Conservation (phyloP, 2,113 vertebrate genomes). For the Oenanthe melanoleuca region DNA sequence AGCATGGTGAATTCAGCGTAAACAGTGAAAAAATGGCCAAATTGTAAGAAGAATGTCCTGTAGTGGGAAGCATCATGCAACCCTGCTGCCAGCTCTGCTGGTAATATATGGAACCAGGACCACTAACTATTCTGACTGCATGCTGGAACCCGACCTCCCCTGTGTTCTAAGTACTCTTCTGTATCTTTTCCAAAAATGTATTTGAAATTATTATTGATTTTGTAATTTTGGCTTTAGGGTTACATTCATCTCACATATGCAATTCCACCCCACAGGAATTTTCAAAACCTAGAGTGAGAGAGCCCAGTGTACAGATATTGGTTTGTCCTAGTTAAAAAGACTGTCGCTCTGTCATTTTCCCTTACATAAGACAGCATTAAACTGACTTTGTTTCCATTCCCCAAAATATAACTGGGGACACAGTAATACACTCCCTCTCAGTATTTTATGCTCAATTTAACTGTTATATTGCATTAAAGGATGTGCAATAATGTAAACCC, state of each 20-base stretch:
- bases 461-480: slow-evolving; percentile 42
- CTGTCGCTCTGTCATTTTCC: background rate
- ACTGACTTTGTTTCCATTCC: slow-evolving; percentile 15
- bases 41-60: background rate
- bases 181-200: slow-evolving; percentile 19
- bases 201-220: slow-evolving; percentile 65
- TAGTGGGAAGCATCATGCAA: background rate
- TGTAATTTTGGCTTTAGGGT: slow-evolving; percentile 34
- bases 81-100: slow-evolving; percentile 45
- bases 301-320: background rate
- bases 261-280: background rate
- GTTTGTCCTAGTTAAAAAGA: background rate
- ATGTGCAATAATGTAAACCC: slow-evolving; percentile 46
- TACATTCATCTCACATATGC: slow-evolving; percentile 3
- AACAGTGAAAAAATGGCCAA: background rate
- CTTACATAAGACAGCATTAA: slow-evolving; percentile 5
- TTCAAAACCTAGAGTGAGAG: background rate
- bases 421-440: background rate
- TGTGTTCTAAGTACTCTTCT: background rate
- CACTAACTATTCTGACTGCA: background rate
- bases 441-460: slow-evolving; percentile 62
- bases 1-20: background rate
- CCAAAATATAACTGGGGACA: slow-evolving; percentile 2
- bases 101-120: background rate
- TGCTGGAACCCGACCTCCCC: background rate